Evolutionary conservation across 2,113 vertebrate species (phyloP).

Genomic region (Tragelaphus imberbis): DNA sequence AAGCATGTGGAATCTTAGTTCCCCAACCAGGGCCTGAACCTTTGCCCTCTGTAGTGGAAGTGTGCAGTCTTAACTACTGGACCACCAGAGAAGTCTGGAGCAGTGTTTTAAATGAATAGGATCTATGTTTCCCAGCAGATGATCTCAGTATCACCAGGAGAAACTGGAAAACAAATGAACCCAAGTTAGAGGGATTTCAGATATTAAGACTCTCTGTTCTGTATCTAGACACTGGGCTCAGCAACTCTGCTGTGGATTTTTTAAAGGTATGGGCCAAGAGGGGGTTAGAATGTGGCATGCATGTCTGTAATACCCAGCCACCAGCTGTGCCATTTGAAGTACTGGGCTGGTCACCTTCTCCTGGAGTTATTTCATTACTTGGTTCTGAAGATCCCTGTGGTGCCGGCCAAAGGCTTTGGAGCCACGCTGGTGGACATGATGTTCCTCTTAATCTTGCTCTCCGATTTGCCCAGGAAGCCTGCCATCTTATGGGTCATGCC

Average conservation of each 20-base stretch:
- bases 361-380: conserved; percentile 39
- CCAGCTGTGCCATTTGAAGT: neutral
- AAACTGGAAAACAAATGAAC: neutral
- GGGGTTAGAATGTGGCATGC: neutral
- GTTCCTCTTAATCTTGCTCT: conserved; percentile 87
- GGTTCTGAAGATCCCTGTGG: conserved; percentile 81
- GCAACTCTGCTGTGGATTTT: neutral
- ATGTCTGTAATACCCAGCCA: neutral
- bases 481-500: conserved; percentile 91
- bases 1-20: neutral
- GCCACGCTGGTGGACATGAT: conserved; percentile 89
- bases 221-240: neutral
- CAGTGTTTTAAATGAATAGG: neutral
- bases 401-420: conserved; percentile 87
- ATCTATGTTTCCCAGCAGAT: neutral
- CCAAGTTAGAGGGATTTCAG: neutral
- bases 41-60: neutral
- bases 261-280: neutral
- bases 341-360: conserved; percentile 73
- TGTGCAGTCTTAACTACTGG: neutral
- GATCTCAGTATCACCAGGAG: neutral
- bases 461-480: conserved; percentile 91
- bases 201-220: neutral
- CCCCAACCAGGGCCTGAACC: neutral
- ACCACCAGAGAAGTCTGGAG: neutral